Evolutionary conservation across 2,113 vertebrate species (phyloP).

Genomic region (Pseudopodoces humilis): DNA sequence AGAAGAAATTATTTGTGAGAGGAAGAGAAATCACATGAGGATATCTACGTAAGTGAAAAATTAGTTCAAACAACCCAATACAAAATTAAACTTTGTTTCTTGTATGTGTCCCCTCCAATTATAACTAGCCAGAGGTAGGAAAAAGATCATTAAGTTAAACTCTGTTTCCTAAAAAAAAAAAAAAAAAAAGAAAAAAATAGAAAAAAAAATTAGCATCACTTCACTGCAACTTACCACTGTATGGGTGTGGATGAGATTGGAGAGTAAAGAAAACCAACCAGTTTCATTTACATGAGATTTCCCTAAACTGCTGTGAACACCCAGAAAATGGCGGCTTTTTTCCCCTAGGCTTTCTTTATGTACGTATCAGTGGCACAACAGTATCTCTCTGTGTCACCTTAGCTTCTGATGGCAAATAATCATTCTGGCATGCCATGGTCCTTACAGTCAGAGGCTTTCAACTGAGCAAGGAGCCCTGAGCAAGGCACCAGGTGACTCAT

Average conservation of each 20-base stretch:
- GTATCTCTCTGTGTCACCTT: not conserved
- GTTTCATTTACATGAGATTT: not conserved
- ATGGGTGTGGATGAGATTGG: not conserved
- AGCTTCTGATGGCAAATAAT: not conserved
- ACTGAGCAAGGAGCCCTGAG: not conserved
- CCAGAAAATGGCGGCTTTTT: not conserved
- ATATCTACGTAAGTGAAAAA: not conserved
- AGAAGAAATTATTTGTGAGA: not conserved
- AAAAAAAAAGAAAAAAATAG: too few relatives aligned
- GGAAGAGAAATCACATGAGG: not conserved
- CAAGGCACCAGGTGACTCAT: not conserved
- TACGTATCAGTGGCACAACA: not conserved
- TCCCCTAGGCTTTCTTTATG: not conserved
- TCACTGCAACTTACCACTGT: not conserved
- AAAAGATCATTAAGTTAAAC: not conserved
- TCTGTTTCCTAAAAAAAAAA: not conserved
- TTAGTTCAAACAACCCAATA: not conserved
- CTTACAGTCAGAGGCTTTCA: accelerated
- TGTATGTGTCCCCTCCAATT: not conserved
- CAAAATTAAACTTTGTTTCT: not conserved
- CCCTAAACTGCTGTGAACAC: not conserved
- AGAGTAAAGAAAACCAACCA: not conserved
- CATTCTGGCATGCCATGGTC: accelerated
- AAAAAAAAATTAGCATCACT: too few relatives aligned
- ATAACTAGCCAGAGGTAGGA: not conserved